Evolutionary conservation across 2,113 vertebrate genomes (phyloP), one percentile per base, ranked within the genome.

Genomic region (Cebidichthys violaceus): DNA sequence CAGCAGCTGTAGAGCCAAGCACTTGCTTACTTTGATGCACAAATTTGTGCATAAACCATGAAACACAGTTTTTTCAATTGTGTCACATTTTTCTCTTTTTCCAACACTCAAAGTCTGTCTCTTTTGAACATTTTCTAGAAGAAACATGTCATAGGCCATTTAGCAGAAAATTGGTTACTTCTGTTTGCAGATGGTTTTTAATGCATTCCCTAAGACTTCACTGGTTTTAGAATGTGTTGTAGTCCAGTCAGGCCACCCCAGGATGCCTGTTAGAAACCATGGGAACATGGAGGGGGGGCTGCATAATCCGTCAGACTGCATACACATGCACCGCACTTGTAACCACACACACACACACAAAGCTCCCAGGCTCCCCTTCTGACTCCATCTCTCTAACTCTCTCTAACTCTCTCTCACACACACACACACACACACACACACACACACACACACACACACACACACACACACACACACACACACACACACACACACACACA

Each of bases 191-290:
- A 84, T 80, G 77, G 52, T 65, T 43, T 86, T 89, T 33, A 88
- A 83, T 81, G n/a, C 65, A 78, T 92, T 90, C 74, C 69, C 84
- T 79, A 74, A 86, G 80, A 81, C 74, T 69, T 88, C 24, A n/a
- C 73, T 85, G 84, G 52, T 88, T 89, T 86, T 64, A 85, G 84
- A 84, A 83, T 86, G 77, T 88, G 87, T 77, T 79, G 80, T 39
- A 79, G 72, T 77, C 79, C 68, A 83, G 75, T 79, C 92, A 89
- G 85, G 69, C 52, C 65, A 66, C 70, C 62, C 69, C 70, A 72
- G 82, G 81, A 92, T 92, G 87, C 88, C 87, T 90, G 57, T 82
- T 76, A 79, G 90, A 92, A 91, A 91, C 91, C 92, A 91, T 92
- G 90, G 92, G 78, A 89, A 92, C 91, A 61, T 45, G 5, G 45